Base-by-base conservation (phyloP, 2,888 invertebrate genomes). In the Agrypnus murinus region DNA sequence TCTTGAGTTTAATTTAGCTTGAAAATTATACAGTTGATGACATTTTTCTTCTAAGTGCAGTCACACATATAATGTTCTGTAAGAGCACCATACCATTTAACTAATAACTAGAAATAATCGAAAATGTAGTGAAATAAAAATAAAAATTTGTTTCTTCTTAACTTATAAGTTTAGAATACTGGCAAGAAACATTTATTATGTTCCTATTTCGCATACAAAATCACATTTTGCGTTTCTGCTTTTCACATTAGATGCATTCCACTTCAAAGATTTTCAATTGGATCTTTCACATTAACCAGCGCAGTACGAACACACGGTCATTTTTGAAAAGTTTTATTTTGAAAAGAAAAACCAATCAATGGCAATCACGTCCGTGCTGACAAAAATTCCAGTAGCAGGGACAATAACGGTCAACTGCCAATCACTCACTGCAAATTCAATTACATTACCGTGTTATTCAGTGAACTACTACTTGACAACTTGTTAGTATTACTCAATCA, bases 401-500 rank as follows among this genome's bases (percentile, higher is more conserved):
- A 70, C 70, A 70, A 70, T 66, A 62, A 53, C 70, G 60, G 65
- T 70, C 65, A 70, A 70, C 46, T 70, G 70, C 62, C 70, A 70
- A 70, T 70, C 70, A 70, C 62, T 57, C 65, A 14, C 38, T 14
- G 50, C 55, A 65, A 65, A 70, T 60, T 65, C 65, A 70, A 65
- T 70, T 65, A 70, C 60, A 55, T 65, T 70, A 66, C 65, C 48
- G 36, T 70, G 70, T 70, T 65, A 46, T 65, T 64, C 50, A 57
- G 57, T 50, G 58, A 69, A 64, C 65, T 69, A 69, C 60, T 65
- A 70, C 70, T 62, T 60, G 65, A 70, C 70, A 65, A 65, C 65
- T 66, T 65, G 70, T 70, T 65, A 65, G 60, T 66, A 65, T 65
- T 69, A 58, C 63, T 68, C 67, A 60, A 57, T 65, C 45, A 65